Base-by-base conservation (phyloP, 2,113 vertebrate species). In the Coryphaenoides rupestris region DNA sequence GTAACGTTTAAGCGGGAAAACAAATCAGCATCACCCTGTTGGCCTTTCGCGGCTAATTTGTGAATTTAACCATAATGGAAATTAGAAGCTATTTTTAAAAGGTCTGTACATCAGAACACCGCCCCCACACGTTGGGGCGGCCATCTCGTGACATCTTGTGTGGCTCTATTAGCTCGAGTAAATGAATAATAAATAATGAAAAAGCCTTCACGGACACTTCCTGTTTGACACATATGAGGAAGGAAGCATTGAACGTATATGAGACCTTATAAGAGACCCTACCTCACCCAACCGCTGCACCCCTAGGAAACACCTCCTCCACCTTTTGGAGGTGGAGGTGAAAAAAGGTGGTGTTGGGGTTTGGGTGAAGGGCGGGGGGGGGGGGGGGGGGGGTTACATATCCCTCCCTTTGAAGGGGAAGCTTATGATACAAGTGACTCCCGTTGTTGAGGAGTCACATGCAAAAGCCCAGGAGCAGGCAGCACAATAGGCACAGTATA, bases 391-490 rank as follows among this genome's bases (percentile, higher is more conserved):
- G 57, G 77, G 66, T 54, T 57, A 72, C 64, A 77, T 68, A 69
- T 65, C 84, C 84, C 84, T 80, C 76, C 63, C 90, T 89, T 93
- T 86, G 90, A 89, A 91, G 92, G 88, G 89, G 91, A 93, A 95
- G 91, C 90, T 91, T 92, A 87, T 89, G 89, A 87, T 90, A 74
- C 92, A 91, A 93, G 90, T 94, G 93, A 95, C 92, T 94, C 89
- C 78, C n/a, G n/a, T n/a, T 81, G 89, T 90, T 89, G 89, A 90
- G 90, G 92, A 92, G 91, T 94, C 93, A 94, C 92, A 93, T 94
- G 93, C 93, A 89, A 85, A 74, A 88, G 88, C 86, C 73, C 82
- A 90, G 89, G 89, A 90, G 89, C 87, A 91, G 88, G 70, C 83
- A 86, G 89, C 88, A 92, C 91, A 93, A 89, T 90, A 85, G 90